These are phyloP conservation scores for Sebastes kiyomatsui DNA, from an alignment of 2,797 vertebrate genomes.

Conservation along the genomic window DNA sequence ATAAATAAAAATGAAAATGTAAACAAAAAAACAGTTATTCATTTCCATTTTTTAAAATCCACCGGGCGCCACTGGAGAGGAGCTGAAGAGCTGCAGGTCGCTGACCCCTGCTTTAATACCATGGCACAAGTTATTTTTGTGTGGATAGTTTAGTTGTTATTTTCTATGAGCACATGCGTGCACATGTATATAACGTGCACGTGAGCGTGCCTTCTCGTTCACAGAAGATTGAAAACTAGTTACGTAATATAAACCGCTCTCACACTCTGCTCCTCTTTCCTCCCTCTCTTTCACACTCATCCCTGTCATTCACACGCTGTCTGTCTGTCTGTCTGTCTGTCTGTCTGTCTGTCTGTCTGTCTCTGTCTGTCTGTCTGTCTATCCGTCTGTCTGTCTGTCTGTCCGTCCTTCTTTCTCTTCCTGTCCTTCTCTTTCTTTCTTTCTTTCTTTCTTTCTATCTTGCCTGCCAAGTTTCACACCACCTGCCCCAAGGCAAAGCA, in stretches of 20 bases:
- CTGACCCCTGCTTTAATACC: too few species aligned
- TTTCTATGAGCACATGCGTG: not conserved
- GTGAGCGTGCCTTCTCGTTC: slow-evolving; percentile 51
- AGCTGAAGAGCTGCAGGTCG: too few species aligned
- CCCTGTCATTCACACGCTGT: slow-evolving; percentile 51
- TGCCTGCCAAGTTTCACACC: slow-evolving; percentile 79
- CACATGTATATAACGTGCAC: not conserved
- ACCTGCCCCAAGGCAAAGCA: slow-evolving; percentile 76
- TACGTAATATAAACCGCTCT: slow-evolving; percentile 69
- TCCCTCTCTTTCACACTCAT: slow-evolving; percentile 59
- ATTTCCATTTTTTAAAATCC: too few species aligned
- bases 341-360: not conserved
- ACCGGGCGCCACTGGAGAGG: too few species aligned
- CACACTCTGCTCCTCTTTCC: slow-evolving; percentile 22
- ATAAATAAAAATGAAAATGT: too few species aligned
- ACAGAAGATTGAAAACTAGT: slow-evolving; percentile 64
- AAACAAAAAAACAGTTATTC: too few species aligned
- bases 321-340: slow-evolving; percentile 1
- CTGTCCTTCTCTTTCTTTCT: slow-evolving; percentile 9
- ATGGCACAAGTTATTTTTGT: not conserved
- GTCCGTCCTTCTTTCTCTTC: not conserved
- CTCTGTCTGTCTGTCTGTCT: not conserved
- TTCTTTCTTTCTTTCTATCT: slow-evolving; percentile 14
- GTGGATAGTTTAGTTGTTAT: not conserved
- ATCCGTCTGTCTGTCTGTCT: not conserved